Evolutionary conservation across 2,797 vertebrate genomes (phyloP).

Genomic region (Lacerta bilineata): DNA sequence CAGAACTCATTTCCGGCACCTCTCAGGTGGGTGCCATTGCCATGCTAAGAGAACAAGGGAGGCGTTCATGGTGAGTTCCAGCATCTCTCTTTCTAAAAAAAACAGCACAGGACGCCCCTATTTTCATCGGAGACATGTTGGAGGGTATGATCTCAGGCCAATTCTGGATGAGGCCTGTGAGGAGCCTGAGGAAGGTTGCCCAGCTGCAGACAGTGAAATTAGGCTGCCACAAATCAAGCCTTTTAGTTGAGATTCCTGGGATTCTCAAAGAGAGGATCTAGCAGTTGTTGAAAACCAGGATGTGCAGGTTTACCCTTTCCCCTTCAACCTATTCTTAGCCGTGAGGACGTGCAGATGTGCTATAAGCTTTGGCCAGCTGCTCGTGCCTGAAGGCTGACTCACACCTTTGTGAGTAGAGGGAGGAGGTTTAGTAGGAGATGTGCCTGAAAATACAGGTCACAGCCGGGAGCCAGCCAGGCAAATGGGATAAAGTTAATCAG

Average conservation of each 20-base stretch:
- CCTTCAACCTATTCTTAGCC: conserved; percentile 9
- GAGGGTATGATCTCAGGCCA: too few species aligned
- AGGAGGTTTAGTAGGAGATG: neutral
- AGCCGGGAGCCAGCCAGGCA: neutral
- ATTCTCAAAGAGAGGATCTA: conserved; percentile 1
- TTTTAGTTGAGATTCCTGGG: neutral
- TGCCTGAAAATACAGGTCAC: neutral
- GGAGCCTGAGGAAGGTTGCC: neutral
- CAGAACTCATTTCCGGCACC: too few species aligned
- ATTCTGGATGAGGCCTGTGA: neutral
- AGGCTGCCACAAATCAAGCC: neutral
- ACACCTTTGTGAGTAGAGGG: neutral
- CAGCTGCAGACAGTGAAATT: neutral
- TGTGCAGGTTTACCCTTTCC: neutral
- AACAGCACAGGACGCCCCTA: too few species aligned
- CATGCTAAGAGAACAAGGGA: too few species aligned
- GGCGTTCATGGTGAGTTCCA: too few species aligned
- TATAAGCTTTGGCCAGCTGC: conserved; percentile 8
- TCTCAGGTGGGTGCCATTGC: too few species aligned
- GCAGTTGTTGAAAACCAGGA: neutral
- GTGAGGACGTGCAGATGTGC: conserved; percentile 17
- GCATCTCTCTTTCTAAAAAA: too few species aligned
- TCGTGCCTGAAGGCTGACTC: conserved; percentile 20
- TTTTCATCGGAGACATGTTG: too few species aligned
- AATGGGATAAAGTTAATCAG: neutral